A percentile compares a stretch with the other conserved stretches of the same genome.
These are phyloP conservation scores for Oasisia sp. DNA, from an alignment of 2,888 invertebrate species.

Conservation along the genomic window DNA sequence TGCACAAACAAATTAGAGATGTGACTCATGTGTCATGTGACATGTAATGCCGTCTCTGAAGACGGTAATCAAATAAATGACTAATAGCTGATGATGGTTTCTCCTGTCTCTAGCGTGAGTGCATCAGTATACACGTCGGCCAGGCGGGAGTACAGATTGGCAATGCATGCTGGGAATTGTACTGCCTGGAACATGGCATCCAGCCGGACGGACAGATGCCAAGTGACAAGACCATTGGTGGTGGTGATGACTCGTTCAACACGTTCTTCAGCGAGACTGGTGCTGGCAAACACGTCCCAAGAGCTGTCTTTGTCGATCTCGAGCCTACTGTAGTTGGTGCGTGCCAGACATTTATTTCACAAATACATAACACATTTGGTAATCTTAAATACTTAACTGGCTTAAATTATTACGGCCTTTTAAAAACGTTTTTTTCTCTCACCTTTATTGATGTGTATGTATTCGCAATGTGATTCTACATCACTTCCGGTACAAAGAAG, in stretches of 20 bases:
- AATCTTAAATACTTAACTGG: too few relatives aligned
- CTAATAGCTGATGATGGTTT: background rate
- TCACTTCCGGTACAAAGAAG: too few relatives aligned
- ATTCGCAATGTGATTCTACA: too few relatives aligned
- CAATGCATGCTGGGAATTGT: conserved; percentile 72
- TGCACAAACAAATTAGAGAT: background rate
- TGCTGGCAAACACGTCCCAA: conserved; percentile 93
- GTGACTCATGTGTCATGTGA: too few relatives aligned
- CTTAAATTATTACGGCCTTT: too few relatives aligned
- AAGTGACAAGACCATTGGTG: conserved; percentile 79
- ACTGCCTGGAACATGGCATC: conserved; percentile 71
- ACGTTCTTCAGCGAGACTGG: conserved; percentile 84
- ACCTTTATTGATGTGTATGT: too few relatives aligned
- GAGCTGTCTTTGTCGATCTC: conserved; percentile 92
- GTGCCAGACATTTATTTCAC: conserved; percentile 19
- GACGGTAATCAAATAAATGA: background rate
- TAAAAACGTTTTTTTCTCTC: too few relatives aligned
- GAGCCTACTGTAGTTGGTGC: conserved; percentile 86
- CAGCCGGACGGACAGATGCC: conserved; percentile 71
- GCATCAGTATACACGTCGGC: conserved; percentile 68
- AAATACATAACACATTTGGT: background rate
- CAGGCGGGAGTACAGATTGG: conserved; percentile 70
- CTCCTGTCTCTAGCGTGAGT: conserved; percentile 58
- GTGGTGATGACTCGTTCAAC: conserved; percentile 88
- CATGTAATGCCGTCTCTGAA: too few relatives aligned